Base-by-base conservation (phyloP, 1,140 invertebrate species). In the Hyles euphorbiae region DNA sequence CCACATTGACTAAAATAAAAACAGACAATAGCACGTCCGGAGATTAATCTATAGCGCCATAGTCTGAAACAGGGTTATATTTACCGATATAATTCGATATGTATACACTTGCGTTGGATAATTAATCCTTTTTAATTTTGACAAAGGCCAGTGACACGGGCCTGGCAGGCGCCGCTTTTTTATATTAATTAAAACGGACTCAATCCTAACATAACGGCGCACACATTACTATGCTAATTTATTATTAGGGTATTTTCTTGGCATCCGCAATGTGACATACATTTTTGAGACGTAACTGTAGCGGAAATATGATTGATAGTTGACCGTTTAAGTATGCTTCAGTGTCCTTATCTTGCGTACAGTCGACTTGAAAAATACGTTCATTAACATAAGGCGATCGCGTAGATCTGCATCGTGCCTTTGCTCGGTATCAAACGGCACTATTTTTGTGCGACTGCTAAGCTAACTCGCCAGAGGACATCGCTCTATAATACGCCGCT, bases 221-320 rank as follows among this genome's bases (percentile, higher is more conserved):
- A 65, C 74, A 76, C 75, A 83, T 83, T 83, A 80, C 76, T 87
- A 87, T 85, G 81, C 77, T 78, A 87, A 87, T 87, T 84, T 84
- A 84, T 87, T 83, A 83, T 87, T 84, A 76, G 76, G 83, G 74
- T 85, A 83, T 81, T 86, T 83, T 79, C 80, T 78, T 75, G 74
- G 66, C 77, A 83, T 84, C 81, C 78, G 80, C 74, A 80, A 78
- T 79, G 81, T 81, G 84, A 87, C 84, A 87, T 65, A 83, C 78
- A 84, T 87, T 82, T 86, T 81, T 70, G 76, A 74, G 73, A 81
- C 71, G 74, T 87, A 87, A 87, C 82, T 87, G 84, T 87, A 81
- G 81, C 81, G 68, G 70, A 79, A 78, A 76, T 77, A 85, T 87
- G 84, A 87, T 87, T 85, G 84, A 87, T 87, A 76, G 81, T 68